Base-by-base conservation (phyloP, 2,113 vertebrate species). In the Pachypanchax playfairii region DNA sequence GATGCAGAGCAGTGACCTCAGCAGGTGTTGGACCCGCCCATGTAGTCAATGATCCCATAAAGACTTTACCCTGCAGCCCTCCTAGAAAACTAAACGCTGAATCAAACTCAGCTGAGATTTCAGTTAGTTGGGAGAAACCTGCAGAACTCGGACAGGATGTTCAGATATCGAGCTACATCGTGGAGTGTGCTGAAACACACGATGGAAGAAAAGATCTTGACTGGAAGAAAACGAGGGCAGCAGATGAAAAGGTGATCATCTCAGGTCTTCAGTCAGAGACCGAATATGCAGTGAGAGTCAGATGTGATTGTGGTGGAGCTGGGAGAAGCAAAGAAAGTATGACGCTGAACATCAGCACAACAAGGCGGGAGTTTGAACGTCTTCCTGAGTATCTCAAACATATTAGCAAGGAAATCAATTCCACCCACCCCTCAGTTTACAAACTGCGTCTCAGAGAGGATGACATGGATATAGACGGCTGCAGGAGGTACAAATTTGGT, bases 1-100 rank as follows among this genome's bases (percentile, higher is more conserved):
- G 62, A 43, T 81, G 62, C 50, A 73, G 75, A 74, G 80, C 78
- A 24, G 72, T 66, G 59, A 75, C 75, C 56, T 48, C 72, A 53
- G 44, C 42, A 18, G 84, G 81, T 33, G 3, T 72, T 0, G 75
- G 80, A 2, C 80, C 78, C 6, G 56, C 61, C 39, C n/a, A 15
- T 49, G 55, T 49, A 38, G 46, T 48, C 46, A 48, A 9, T 21
- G 42, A 22, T 21, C 20, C 50, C 18, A 63, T 64, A 39, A 75
- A 51, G 39, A 69, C 65, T 0, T 58, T 52, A 33, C 59, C 59
- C 0, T 75, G 65, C 12, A 0, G 65, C 4, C 58, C 64, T 44
- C 29, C 64, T 22, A 58, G 58, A 54, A 31, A 54, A 59, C 53
- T n/a, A n/a, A 68, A 62, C 6, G 21, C 26, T 17, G 39, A 72